These are phyloP conservation scores for Carposina sasakii DNA, from an alignment of 1,140 invertebrate genomes.

Conservation along the genomic window DNA sequence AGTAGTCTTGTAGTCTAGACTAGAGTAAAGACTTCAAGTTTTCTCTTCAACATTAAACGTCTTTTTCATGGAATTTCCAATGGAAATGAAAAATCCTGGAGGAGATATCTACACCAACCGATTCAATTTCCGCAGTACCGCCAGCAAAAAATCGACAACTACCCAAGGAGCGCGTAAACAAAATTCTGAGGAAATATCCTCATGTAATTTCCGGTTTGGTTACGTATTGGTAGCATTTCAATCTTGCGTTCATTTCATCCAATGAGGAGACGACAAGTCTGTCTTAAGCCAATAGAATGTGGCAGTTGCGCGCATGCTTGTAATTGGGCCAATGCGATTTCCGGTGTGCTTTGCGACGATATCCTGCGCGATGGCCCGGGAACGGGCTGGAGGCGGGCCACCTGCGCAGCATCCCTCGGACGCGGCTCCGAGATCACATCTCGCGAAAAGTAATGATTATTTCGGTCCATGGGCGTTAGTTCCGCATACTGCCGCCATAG, in stretches of 20 bases:
- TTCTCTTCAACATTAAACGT: too few species aligned
- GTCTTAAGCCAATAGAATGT: constrained; percentile 34
- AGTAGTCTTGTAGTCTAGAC: too few species aligned
- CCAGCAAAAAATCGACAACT: constrained; percentile 40
- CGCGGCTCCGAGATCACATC: constrained; percentile 63
- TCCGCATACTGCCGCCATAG: constrained; percentile 56
- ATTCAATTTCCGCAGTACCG: constrained; percentile 55
- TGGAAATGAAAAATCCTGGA: constrained; percentile 34
- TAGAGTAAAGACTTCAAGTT: too few species aligned
- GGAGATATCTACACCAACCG: constrained; percentile 31
- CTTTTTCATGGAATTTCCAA: too few species aligned
- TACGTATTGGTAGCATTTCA: constrained; percentile 45
- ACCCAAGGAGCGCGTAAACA: constrained; percentile 55
- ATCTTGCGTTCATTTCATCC: constrained; percentile 37
- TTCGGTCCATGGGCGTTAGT: constrained; percentile 63
- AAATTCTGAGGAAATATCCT: constrained; percentile 65
- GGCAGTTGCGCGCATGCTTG: constrained; percentile 40
- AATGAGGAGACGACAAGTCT: constrained; percentile 25
- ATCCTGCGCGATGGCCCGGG: constrained; percentile 69
- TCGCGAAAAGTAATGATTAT: constrained; percentile 71
- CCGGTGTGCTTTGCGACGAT: constrained; percentile 46
- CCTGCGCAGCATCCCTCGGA: constrained; percentile 60
- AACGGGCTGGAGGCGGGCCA: constrained; percentile 47
- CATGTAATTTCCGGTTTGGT: constrained; percentile 54
- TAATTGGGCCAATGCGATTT: constrained; percentile 52